These are phyloP conservation scores for Collichthys lucidus DNA, from an alignment of 2,113 vertebrate species.

Conservation along the genomic window DNA sequence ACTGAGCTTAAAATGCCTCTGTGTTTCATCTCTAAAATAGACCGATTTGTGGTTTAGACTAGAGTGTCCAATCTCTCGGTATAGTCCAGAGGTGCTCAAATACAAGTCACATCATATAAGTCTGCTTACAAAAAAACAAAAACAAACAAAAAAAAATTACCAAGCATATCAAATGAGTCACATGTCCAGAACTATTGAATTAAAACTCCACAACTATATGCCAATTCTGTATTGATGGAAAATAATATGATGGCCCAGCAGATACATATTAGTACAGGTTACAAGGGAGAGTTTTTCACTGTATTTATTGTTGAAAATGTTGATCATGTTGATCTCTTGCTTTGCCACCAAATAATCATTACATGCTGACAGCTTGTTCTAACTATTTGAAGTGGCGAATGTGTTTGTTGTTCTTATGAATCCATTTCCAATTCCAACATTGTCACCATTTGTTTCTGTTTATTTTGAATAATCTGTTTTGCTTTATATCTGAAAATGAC, in stretches of 20 bases:
- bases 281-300: neutral
- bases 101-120: neutral
- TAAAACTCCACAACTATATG: neutral
- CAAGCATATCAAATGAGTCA: neutral
- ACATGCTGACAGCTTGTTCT: neutral
- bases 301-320: neutral
- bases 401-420: neutral
- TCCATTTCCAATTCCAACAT: neutral
- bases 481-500: neutral
- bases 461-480: neutral
- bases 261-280: neutral
- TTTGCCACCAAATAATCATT: neutral
- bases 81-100: neutral
- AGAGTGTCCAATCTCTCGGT: neutral
- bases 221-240: neutral
- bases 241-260: neutral
- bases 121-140: neutral
- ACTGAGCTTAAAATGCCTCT: neutral
- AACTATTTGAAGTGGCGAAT: neutral
- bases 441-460: neutral
- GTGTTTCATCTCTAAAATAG: neutral
- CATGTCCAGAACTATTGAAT: neutral
- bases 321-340: neutral
- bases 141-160: neutral
- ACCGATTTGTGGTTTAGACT: neutral